Evolutionary conservation across 2,888 invertebrate species (phyloP), one percentile per base, ranked within the genome.

Genomic region (Pseudococcus longispinus): DNA sequence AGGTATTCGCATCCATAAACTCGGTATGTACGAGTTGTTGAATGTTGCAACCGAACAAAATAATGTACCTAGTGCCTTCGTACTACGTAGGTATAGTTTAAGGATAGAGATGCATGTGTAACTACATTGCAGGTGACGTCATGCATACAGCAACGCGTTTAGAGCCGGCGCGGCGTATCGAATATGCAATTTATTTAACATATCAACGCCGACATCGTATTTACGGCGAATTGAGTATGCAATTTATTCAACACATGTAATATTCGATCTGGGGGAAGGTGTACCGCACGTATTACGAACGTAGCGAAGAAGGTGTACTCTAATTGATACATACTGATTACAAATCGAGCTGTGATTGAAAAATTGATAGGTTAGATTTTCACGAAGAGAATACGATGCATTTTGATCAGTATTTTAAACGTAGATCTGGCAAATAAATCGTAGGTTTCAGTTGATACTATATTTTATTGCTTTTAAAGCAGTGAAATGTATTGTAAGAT

Each of bases 181-280:
- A 70, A 70, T 70, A 70, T 70, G 70, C 70, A 70, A 70, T 70
- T 70, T 70, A 70, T 70, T 70, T 70, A 70, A 70, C 70, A 1
- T 70, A 32, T 70, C 70, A 70, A 32, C 70, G 29, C 70, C 29
- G 29, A 70, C 26, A 20, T 15, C 20, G 70, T 70, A 70, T 70
- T 70, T 70, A 70, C 70, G 70, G 70, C 70, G 70, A 70, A 70
- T 70, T 18, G 70, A 70, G 70, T 70, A 70, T 70, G 70, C 70
- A 70, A 70, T 70, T 32, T 70, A 70, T 70, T 70, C 70, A 70
- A 70, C 70, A 29, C 70, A 20, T 29, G 70, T 32, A 70, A 29
- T 18, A 70, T 70, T 70, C 29, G 70, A 70, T 70, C 29, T 18
- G 70, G 20, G 2, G n/a, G 1, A 60, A 60, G n/a, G 23, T 20